These are phyloP conservation scores for Fratercula arctica DNA, from an alignment of 2,797 vertebrate species.

Conservation along the genomic window DNA sequence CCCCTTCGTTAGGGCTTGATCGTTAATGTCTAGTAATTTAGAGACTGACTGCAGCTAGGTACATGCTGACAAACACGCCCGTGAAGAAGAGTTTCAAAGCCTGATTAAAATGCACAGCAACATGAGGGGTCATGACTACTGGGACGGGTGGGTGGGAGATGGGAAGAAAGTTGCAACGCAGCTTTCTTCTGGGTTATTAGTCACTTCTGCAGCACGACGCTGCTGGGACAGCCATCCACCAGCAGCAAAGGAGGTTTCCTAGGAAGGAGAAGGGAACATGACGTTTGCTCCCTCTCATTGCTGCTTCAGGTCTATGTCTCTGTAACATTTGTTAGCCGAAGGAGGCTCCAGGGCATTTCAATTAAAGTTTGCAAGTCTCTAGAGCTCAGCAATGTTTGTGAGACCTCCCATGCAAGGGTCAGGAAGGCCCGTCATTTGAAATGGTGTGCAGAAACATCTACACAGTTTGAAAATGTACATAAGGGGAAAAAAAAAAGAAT, in stretches of 20 bases:
- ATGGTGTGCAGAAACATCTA: background rate
- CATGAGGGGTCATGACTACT: accelerated
- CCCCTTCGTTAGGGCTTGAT: background rate
- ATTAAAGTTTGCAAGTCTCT: background rate
- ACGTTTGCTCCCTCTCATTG: background rate
- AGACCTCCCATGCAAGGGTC: background rate
- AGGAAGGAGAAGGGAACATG: accelerated
- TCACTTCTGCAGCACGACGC: accelerated
- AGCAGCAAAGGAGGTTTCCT: background rate
- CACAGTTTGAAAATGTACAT: background rate
- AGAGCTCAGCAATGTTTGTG: background rate
- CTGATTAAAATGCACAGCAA: accelerated
- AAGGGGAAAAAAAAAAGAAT: accelerated
- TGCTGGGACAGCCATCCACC: background rate
- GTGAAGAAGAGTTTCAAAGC: background rate
- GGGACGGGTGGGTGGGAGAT: background rate
- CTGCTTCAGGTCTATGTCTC: background rate
- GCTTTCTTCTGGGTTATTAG: background rate
- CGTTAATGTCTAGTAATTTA: background rate
- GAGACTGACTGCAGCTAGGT: too few relatives aligned
- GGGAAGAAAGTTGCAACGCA: accelerated
- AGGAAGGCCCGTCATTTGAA: background rate
- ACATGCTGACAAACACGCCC: accelerated
- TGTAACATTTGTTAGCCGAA: background rate
- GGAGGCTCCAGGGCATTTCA: background rate